Conservation (phyloP, 1,140 invertebrate species). For the Drosophila pectinifera region DNA sequence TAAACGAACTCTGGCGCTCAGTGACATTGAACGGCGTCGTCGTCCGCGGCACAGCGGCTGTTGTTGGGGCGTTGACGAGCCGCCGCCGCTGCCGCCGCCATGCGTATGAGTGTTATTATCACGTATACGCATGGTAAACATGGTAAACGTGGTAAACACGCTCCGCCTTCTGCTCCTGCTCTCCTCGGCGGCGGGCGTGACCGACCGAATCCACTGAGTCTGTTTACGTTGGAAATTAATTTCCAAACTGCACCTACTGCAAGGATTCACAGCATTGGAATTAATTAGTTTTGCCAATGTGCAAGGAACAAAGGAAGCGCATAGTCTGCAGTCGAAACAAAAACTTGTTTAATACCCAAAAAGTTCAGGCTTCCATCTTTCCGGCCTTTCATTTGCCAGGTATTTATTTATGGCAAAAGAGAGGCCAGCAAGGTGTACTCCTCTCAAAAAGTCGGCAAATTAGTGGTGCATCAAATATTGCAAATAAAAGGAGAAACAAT, state of each 20-base stretch:
- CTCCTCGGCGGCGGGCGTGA: background rate
- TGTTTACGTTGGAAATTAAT: conserved; percentile 16
- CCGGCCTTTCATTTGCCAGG: background rate
- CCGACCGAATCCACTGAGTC: background rate
- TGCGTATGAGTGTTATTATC: conserved; percentile 55
- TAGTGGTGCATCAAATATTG: no score
- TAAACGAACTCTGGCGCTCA: conserved; percentile 41
- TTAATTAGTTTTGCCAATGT: conserved; percentile 19
- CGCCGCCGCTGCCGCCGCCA: conserved; percentile 17
- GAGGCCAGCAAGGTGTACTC: background rate
- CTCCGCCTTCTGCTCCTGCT: background rate
- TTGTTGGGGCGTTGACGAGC: background rate
- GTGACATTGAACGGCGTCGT: conserved; percentile 41
- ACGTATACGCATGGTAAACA: conserved; percentile 50
- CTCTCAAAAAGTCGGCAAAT: background rate
- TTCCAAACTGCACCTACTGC: conserved; percentile 3
- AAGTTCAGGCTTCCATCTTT: background rate
- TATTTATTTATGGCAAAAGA: background rate
- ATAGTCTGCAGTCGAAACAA: background rate
- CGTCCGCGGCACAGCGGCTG: background rate
- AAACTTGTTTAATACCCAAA: conserved; percentile 15
- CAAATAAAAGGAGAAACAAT: no score
- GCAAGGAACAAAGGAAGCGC: conserved; percentile 2
- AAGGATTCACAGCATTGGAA: conserved; percentile 14
- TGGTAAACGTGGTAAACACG: conserved; percentile 24